Conservation (phyloP, 2,113 vertebrate genomes). For the Microcebus jonahi region DNA sequence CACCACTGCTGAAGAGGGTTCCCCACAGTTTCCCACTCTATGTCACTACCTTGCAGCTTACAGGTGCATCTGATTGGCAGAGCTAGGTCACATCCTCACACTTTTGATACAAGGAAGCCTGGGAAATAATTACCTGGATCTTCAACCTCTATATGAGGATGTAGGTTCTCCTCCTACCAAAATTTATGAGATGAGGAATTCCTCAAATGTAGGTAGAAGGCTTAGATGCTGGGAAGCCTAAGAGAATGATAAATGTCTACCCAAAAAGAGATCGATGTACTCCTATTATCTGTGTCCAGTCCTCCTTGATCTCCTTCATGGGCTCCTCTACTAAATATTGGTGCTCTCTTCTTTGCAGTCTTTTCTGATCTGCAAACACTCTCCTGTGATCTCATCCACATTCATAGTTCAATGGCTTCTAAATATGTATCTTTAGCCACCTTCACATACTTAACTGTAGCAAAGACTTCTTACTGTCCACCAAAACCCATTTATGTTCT, state of each 20-base stretch:
- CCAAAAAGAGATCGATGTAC: neutral
- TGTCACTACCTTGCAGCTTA: neutral
- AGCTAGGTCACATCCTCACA: neutral
- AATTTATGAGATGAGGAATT: neutral
- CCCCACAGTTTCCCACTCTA: neutral
- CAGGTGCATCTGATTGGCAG: neutral
- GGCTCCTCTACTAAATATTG: neutral
- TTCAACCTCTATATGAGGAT: neutral
- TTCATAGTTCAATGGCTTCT: neutral
- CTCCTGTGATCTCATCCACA: neutral
- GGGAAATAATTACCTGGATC: neutral
- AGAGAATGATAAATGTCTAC: neutral
- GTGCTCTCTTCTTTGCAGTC: neutral
- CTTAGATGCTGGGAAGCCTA: neutral
- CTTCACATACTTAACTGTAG: neutral
- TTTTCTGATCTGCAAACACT: neutral
- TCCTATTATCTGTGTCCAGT: neutral
- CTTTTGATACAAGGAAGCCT: neutral
- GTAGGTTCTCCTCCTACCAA: neutral
- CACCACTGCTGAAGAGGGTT: neutral
- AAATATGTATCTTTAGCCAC: neutral
- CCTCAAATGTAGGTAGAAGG: neutral
- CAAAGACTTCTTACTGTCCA: neutral
- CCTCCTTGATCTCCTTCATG: neutral
- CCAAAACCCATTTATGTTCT: neutral